Conservation (phyloP, 2,113 vertebrate species). For the Odontophorus gujanensis region DNA sequence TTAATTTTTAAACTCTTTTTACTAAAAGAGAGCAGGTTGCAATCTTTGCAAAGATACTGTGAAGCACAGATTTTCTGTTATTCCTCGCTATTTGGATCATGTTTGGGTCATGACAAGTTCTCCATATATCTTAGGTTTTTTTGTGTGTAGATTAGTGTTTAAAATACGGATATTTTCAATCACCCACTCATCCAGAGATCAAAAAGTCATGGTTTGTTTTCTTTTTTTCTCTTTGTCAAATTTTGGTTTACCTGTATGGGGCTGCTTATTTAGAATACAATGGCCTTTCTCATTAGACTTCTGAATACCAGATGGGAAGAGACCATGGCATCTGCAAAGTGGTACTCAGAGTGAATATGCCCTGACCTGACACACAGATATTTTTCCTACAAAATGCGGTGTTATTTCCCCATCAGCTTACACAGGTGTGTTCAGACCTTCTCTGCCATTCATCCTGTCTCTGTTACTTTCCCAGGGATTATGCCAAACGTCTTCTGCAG, state of each 20-base stretch:
- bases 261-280: not conserved
- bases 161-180: not conserved
- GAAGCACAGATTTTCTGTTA: not conserved
- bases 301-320: not conserved
- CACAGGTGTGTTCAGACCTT: not conserved
- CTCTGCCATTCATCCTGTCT: not conserved
- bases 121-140: not conserved
- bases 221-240: not conserved
- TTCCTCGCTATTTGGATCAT: not conserved
- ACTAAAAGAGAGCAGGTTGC: not conserved
- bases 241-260: rapidly evolving
- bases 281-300: not conserved
- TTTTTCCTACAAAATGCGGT: not conserved
- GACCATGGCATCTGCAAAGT: not conserved
- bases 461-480: not conserved
- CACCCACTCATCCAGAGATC: not conserved
- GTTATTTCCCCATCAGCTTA: not conserved
- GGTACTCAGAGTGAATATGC: not conserved
- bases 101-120: rapidly evolving
- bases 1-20: not conserved
- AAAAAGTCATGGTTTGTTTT: not conserved
- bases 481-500: not conserved
- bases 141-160: not conserved
- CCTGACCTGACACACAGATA: not conserved
- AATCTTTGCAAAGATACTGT: not conserved